Base-by-base conservation (phyloP, 2,797 vertebrate species). In the Zenarchopterus dispar region DNA sequence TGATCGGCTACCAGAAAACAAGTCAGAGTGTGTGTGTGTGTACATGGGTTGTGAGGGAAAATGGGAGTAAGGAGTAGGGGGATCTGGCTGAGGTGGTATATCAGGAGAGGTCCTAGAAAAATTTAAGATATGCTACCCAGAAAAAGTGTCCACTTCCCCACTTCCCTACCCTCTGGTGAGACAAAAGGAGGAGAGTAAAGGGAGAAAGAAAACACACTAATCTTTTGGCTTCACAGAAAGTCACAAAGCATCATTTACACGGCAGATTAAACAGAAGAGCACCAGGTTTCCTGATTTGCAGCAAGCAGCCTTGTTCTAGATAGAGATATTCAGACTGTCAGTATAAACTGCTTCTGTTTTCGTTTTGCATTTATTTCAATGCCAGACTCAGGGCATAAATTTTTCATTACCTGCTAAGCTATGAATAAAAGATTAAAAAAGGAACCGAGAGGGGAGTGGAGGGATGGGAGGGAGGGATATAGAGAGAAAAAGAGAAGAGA, bases 301-400 rank as follows among this genome's bases (percentile, higher is more conserved):
- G 92, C 91, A 91, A 93, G 90, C 92, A 93, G 95, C 95, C 94
- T 94, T 96, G 95, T 96, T 96, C 95, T 95, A 94, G 96, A 98
- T 98, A 98, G 96, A 98, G 97, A 98, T 97, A 98, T 98, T 98
- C 96, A 96, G 96, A 95, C 95, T 98, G 97, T 98, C 96, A 98
- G 95, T 97, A 98, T 98, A 98, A 98, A 98, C 96, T 97, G 96
- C 96, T 95, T 97, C 96, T 98, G 96, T 98, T 99, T 99, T 98
- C 96, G 96, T 99, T 98, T 98, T 97, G 97, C 97, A 98, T 99
- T 99, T 98, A 98, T 98, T 99, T 98, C 97, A 98, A 97, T 97
- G 97, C 96, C 96, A 98, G 96, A 98, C 96, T 97, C 96, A 94
- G 95, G 95, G 95, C 96, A 99, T 99, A 98, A 92, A 99, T 98